Evolutionary conservation across 1,140 invertebrate genomes (phyloP).

Genomic region (Zeugodacus cucurbitae): DNA sequence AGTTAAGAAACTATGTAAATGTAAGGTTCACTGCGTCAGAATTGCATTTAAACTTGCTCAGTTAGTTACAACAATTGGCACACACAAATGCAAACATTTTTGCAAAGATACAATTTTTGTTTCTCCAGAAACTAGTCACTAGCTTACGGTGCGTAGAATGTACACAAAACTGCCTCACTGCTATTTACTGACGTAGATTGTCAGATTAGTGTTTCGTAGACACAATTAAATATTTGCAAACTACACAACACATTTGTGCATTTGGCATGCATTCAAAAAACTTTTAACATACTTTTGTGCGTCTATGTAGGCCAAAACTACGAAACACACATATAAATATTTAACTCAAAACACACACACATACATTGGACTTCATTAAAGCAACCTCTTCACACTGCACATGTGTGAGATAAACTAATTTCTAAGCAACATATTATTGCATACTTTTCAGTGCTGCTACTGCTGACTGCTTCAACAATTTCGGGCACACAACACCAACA

Average conservation of each 20-base stretch:
- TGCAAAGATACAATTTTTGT: background rate
- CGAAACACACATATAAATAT: background rate
- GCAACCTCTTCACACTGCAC: background rate
- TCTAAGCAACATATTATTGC: background rate
- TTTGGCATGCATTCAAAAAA: constrained; percentile 23
- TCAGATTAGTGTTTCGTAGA: constrained; percentile 19
- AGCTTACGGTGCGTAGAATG: background rate
- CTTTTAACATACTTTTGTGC: constrained; percentile 21
- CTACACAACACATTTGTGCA: background rate
- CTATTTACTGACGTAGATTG: background rate
- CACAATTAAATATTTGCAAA: constrained; percentile 35
- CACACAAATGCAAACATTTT: background rate
- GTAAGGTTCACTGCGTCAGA: background rate
- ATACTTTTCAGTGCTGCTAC: background rate
- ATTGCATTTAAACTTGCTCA: background rate
- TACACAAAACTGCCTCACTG: background rate
- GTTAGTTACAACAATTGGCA: background rate
- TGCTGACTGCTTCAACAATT: background rate
- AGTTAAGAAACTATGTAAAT: too few relatives aligned
- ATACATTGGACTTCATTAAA: background rate
- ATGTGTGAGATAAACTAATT: background rate
- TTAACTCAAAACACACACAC: background rate
- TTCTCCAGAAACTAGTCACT: background rate
- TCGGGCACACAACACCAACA: background rate
- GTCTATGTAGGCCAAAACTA: constrained; percentile 26